These are phyloP conservation scores for Drosophila barbarae DNA, from an alignment of 2,888 invertebrate species.

Conservation along the genomic window DNA sequence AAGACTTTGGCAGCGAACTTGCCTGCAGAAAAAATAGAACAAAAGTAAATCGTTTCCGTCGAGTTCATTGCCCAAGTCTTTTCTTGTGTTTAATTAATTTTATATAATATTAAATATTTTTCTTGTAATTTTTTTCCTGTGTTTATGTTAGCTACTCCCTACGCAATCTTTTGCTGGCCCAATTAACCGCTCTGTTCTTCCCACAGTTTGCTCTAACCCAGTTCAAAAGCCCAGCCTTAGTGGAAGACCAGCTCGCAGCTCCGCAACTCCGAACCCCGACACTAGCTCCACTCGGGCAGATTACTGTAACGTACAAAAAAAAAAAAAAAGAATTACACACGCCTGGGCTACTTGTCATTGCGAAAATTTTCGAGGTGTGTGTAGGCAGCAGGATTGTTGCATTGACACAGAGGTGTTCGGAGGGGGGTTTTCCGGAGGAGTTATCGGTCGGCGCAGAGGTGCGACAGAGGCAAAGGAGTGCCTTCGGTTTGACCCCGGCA, in stretches of 20 bases:
- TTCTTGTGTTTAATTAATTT: conserved; percentile 35
- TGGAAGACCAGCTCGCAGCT: conserved; percentile 21
- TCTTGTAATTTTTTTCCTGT: not conserved
- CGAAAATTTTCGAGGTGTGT: conserved; percentile 64
- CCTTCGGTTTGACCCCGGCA: conserved; percentile 56
- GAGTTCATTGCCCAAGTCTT: conserved; percentile 71
- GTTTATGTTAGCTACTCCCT: conserved; percentile 5
- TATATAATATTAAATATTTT: not conserved
- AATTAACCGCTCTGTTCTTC: conserved; percentile 53
- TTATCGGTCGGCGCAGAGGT: conserved; percentile 17
- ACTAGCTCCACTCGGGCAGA: conserved; percentile 38
- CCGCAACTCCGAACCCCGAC: conserved; percentile 38
- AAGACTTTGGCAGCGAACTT: no score
- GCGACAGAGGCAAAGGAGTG: conserved; percentile 27
- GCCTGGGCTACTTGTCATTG: conserved; percentile 64
- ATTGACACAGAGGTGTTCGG: conserved; percentile 18
- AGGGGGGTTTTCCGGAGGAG: conserved; percentile 2
- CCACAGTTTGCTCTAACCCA: conserved; percentile 54
- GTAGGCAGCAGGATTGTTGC: conserved; percentile 34
- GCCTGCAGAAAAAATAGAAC: no score
- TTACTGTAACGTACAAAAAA: conserved; percentile 15
- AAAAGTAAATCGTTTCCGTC: not conserved
- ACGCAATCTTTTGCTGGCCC: conserved; percentile 33
- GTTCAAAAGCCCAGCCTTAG: conserved; percentile 39
- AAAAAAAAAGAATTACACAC: conserved; percentile 25